Conservation (phyloP, 2,797 vertebrate genomes). For the Hemibagrus guttatus region DNA sequence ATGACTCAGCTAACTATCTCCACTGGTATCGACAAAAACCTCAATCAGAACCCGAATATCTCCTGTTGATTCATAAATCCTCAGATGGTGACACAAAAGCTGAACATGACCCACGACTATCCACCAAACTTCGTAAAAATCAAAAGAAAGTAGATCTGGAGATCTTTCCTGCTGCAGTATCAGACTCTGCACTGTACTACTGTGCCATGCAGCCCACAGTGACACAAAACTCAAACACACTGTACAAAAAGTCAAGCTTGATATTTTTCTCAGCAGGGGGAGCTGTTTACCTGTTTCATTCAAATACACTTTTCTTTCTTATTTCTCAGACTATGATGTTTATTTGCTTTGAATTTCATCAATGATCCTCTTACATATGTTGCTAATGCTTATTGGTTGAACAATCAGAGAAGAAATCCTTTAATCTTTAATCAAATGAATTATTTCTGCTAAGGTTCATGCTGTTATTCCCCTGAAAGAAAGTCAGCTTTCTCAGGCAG, state of each 20-base stretch:
- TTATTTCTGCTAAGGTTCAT: too few relatives aligned
- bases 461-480: too few relatives aligned
- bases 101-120: background rate
- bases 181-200: background rate
- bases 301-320: too few relatives aligned
- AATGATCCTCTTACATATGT: too few relatives aligned
- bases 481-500: too few relatives aligned
- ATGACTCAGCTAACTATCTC: background rate
- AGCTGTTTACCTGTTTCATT: too few relatives aligned
- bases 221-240: background rate
- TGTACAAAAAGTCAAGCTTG: background rate
- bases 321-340: too few relatives aligned
- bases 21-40: constrained; percentile 45
- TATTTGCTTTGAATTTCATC: too few relatives aligned
- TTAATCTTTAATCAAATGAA: too few relatives aligned
- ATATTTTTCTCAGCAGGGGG: too few relatives aligned
- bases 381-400: too few relatives aligned
- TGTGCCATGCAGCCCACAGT: background rate
- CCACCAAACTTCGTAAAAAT: background rate
- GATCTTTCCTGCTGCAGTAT: background rate
- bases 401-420: too few relatives aligned
- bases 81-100: background rate
- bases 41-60: constrained; percentile 32
- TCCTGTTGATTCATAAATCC: background rate
- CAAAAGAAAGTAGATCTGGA: background rate